Evolutionary conservation across 1,140 invertebrate genomes (phyloP), one percentile per base, ranked within the genome.

Genomic region (Mesaphorura yosii): DNA sequence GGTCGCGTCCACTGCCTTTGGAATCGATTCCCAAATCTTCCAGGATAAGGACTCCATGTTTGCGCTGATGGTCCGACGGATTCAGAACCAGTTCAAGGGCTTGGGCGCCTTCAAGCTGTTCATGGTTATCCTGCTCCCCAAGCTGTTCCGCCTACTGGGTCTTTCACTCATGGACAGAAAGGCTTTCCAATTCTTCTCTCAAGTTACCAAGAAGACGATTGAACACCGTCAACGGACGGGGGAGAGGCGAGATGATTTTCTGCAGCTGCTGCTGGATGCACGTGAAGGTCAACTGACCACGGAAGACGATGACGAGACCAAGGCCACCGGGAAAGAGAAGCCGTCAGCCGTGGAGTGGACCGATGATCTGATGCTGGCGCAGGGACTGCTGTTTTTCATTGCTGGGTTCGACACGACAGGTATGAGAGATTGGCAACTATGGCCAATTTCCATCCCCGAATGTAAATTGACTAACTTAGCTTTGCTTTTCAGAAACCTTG

Each of bases 351-450:
- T 41, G 19, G 7, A 39, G 5, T 34, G 31, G 31, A 45, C 50
- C 19, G 50, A 52, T 44, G 27, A 37, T 3, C 15, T 44, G 12
- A 5, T 52, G 12, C 3, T 52, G 14, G 50, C 41, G 17, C 55
- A 65, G 47, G 27, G 49, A 1, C 38, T 64, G 6, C 28, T 66
- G 2, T 66, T 66, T 38, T 37, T 66, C 17, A 20, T 72, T 19
- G 69, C 68, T 41, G 70, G 72, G 27, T 75, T 68, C 48, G 73
- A 75, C 29, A 75, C 73, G 1, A 72, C 71, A 4, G n/a, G n/a
- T n/a, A n/a, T n/a, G n/a, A n/a, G n/a, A n/a, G n/a, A n/a, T n/a
- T n/a, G n/a, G n/a, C n/a, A n/a, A n/a, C n/a, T n/a, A n/a, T n/a
- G n/a, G n/a, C n/a, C n/a, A n/a, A n/a, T n/a, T n/a, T n/a, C n/a